These are phyloP conservation scores for Wasmannia auropunctata DNA, from an alignment of 1,140 invertebrate genomes.

Conservation along the genomic window DNA sequence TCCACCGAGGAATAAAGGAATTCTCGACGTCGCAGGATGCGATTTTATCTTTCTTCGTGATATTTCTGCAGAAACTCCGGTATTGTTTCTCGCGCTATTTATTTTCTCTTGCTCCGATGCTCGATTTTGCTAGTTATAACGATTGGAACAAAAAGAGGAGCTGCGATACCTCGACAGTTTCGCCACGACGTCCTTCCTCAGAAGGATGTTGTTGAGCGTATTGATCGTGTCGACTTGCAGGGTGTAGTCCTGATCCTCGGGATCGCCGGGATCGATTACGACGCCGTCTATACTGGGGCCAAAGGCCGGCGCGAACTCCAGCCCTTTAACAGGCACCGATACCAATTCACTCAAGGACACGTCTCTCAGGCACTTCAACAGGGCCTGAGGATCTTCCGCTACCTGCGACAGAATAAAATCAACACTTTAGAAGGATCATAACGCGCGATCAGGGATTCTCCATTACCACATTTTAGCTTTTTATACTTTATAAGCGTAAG, in stretches of 20 bases:
- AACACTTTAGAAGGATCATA: background rate
- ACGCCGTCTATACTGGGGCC: conserved; percentile 97
- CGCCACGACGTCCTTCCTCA: conserved; percentile 91
- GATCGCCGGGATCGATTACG: conserved; percentile 91
- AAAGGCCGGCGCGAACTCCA: conserved; percentile 94
- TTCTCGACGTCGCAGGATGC: background rate
- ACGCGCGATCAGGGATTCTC: background rate
- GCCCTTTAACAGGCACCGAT: conserved; percentile 91
- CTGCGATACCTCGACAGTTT: conserved; percentile 88
- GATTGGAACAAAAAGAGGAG: background rate
- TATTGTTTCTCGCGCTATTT: conserved; percentile 49
- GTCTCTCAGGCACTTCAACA: conserved; percentile 94
- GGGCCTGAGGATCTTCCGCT: conserved; percentile 79
- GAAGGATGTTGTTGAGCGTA: conserved; percentile 91
- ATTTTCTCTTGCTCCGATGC: conserved; percentile 28
- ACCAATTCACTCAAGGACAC: conserved; percentile 90
- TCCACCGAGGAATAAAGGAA: background rate
- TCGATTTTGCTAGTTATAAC: conserved; percentile 47
- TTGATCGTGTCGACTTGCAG: conserved; percentile 87
- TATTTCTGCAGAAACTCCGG: background rate
- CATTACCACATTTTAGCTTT: background rate
- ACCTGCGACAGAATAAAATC: conserved; percentile 67
- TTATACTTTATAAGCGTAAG: background rate
- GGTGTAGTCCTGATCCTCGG: conserved; percentile 85
- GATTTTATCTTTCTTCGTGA: conserved; percentile 28